Evolutionary conservation across 2,888 invertebrate genomes (phyloP).

Genomic region (Anaspis maculata): DNA sequence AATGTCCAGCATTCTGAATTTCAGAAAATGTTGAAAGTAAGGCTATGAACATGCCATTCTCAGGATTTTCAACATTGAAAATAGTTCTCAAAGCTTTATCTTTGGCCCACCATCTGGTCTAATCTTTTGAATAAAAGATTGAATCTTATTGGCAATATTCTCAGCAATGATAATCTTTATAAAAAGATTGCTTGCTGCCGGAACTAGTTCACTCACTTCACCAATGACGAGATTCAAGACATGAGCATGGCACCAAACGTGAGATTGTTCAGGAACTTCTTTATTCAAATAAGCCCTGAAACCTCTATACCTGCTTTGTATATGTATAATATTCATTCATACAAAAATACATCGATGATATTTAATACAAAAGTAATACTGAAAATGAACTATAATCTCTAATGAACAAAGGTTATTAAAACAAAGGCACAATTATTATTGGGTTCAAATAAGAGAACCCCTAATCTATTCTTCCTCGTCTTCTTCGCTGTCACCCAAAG

Average conservation of each 20-base stretch:
- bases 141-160: neutral
- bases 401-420: too few relatives aligned
- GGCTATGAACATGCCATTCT: neutral
- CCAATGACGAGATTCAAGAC: constrained; percentile 15
- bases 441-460: too few relatives aligned
- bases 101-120: constrained; percentile 7
- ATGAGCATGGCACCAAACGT: constrained; percentile 18
- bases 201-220: constrained; percentile 9
- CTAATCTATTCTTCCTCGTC: too few relatives aligned
- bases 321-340: too few relatives aligned
- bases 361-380: too few relatives aligned
- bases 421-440: too few relatives aligned
- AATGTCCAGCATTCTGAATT: neutral
- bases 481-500: too few relatives aligned
- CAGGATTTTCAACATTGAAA: neutral
- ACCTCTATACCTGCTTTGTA: constrained; percentile 14
- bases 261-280: constrained; percentile 4
- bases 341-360: too few relatives aligned
- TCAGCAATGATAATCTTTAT: too few relatives aligned
- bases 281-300: constrained; percentile 8
- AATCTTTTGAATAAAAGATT: constrained; percentile 2
- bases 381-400: too few relatives aligned
- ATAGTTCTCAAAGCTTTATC: constrained; percentile 1
- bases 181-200: constrained; percentile 7
- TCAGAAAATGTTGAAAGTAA: neutral